phyloP scores from a whole-genome alignment of 2,113 vertebrate genomes.

The Sylvilagus bachmani region DNA sequence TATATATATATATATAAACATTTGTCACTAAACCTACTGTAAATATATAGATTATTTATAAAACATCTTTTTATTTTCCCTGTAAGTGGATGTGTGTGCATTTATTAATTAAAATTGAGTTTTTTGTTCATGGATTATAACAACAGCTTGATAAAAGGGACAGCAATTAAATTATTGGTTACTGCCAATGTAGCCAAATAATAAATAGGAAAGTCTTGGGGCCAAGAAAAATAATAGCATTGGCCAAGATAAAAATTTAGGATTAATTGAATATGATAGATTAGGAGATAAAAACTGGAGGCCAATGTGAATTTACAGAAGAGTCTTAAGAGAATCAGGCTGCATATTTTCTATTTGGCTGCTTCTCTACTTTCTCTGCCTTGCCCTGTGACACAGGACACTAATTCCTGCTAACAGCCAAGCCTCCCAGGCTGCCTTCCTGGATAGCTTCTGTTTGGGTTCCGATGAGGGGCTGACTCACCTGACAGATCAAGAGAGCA shows the following conservation, averaged over 20 bases:
- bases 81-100: background rate
- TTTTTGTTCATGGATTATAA: background rate
- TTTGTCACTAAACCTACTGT: background rate
- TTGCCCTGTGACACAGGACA: background rate
- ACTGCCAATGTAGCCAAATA: background rate
- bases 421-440: background rate
- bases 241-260: background rate
- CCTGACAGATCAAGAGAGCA: background rate
- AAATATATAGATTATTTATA: background rate
- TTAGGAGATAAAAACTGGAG: background rate
- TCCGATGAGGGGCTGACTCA: background rate
- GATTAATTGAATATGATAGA: background rate
- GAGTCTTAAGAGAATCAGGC: background rate
- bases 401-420: background rate
- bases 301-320: background rate
- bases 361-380: background rate
- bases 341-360: background rate
- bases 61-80: background rate
- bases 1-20: too few species aligned
- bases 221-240: background rate
- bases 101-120: slow-evolving; percentile 18
- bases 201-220: background rate
- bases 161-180: background rate
- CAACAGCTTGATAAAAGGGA: background rate
- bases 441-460: background rate